phyloP scores from a whole-genome alignment of 2,888 invertebrate species.

The Andrena flavipes region DNA sequence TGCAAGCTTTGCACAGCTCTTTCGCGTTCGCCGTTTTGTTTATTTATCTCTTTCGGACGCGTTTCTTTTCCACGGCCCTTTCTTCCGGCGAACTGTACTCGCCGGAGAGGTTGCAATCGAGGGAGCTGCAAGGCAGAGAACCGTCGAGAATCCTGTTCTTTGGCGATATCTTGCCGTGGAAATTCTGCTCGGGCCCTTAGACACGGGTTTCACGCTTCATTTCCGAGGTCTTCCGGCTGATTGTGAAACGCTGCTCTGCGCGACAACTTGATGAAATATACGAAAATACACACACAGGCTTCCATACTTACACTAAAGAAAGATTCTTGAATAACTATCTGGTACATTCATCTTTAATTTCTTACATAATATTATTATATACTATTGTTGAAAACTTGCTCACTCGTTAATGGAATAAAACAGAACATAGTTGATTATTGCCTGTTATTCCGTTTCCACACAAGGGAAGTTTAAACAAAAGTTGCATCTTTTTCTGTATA shows the following conservation, averaged over 20 bases:
- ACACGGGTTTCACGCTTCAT: constrained; percentile 1
- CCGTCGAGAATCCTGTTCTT: constrained; percentile 36
- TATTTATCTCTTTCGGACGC: constrained; percentile 53
- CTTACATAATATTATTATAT: too few species aligned
- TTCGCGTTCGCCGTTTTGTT: constrained; percentile 45
- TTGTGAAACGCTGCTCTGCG: neutral
- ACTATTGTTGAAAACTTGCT: too few species aligned
- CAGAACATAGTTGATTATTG: too few species aligned
- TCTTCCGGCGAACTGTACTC: constrained; percentile 17
- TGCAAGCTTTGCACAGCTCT: constrained; percentile 54
- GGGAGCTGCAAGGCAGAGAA: neutral
- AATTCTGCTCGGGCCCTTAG: constrained; percentile 5
- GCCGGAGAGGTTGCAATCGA: constrained; percentile 20
- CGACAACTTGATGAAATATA: neutral
- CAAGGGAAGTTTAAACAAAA: too few species aligned
- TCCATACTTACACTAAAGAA: too few species aligned
- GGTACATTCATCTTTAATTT: too few species aligned
- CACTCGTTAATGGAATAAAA: too few species aligned
- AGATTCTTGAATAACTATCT: too few species aligned
- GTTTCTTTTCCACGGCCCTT: constrained; percentile 20
- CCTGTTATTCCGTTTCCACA: too few species aligned
- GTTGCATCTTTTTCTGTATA: too few species aligned
- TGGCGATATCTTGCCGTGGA: constrained; percentile 11
- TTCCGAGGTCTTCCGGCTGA: neutral
- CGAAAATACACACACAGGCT: neutral